phyloP scores from a whole-genome alignment of 2,113 vertebrate species.

The Heterochromis multidens region DNA sequence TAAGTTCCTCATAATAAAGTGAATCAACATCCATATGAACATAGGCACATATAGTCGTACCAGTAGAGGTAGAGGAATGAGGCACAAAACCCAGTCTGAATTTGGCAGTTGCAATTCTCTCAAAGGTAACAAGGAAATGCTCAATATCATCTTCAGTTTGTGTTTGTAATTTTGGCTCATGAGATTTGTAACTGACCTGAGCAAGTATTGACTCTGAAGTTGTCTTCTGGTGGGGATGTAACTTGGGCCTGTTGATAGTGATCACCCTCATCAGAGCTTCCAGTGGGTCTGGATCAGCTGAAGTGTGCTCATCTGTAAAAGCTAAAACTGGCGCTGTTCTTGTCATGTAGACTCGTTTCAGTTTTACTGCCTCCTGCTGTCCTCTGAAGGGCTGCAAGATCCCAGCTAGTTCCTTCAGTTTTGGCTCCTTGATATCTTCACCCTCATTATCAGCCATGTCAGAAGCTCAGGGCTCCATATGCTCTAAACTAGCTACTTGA shows the following conservation, averaged over 20 bases:
- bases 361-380: neutral
- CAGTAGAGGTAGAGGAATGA: fast-evolving
- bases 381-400: neutral
- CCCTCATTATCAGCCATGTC: neutral
- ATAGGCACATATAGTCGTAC: neutral
- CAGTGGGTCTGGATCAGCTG: neutral
- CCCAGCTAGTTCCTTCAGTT: neutral
- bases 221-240: neutral
- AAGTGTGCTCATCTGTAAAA: neutral
- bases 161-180: neutral
- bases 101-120: neutral
- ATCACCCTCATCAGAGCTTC: neutral
- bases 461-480: neutral
- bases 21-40: neutral
- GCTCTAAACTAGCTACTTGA: neutral
- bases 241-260: neutral
- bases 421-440: neutral
- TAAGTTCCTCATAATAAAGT: neutral
- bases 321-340: no score
- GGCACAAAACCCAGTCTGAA: neutral
- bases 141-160: neutral
- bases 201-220: neutral
- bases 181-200: neutral
- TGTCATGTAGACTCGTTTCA: neutral
- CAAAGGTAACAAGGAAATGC: neutral